phyloP scores from a whole-genome alignment of 2,797 vertebrate genomes.

The Aselliscus stoliczkanus region DNA sequence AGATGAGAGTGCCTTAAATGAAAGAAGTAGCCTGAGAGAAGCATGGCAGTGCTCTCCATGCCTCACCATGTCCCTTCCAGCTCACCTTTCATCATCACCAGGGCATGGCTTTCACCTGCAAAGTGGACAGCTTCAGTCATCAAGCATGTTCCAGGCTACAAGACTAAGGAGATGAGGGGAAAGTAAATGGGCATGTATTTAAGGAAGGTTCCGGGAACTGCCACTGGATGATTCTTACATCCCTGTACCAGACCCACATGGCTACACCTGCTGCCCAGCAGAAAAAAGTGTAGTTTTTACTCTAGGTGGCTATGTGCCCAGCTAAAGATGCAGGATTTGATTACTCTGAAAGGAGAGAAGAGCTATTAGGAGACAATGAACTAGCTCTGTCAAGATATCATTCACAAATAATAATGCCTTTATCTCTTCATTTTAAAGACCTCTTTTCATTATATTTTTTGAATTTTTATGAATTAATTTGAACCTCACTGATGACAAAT shows the following conservation, averaged over 20 bases:
- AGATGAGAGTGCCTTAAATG: neutral
- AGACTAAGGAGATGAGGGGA: neutral
- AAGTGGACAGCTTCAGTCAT: neutral
- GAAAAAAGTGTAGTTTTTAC: no score
- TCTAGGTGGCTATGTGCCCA: neutral
- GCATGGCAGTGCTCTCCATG: neutral
- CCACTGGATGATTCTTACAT: neutral
- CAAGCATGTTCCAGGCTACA: neutral
- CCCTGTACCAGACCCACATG: neutral
- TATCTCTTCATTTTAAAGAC: neutral
- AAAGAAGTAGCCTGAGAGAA: neutral
- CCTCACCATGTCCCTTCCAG: no score
- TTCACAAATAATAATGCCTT: neutral
- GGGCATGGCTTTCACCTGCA: no score
- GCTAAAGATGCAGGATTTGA: neutral
- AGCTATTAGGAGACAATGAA: neutral
- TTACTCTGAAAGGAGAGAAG: neutral
- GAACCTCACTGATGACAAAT: no score
- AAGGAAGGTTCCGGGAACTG: neutral
- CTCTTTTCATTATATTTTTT: no score
- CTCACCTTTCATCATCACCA: neutral
- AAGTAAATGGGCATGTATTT: neutral
- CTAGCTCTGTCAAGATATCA: neutral
- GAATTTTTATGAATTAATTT: no score
- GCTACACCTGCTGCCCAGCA: neutral